These are phyloP conservation scores for Scolopax bukidnonensis DNA, from an alignment of 2,797 vertebrate genomes.

Conservation along the genomic window DNA sequence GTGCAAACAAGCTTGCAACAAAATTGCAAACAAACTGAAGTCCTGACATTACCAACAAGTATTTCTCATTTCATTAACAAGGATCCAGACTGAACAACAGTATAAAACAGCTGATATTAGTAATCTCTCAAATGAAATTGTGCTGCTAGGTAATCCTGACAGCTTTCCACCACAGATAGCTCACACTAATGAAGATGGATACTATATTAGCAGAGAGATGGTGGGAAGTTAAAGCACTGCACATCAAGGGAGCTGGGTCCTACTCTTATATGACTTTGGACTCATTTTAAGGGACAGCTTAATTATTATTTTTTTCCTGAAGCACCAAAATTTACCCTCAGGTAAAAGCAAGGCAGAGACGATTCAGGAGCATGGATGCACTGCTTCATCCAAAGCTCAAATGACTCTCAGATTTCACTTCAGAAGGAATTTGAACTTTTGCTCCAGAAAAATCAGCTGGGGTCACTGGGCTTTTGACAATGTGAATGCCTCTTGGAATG, in stretches of 20 bases:
- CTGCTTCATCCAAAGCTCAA: not conserved
- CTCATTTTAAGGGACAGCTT: not conserved
- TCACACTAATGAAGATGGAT: slow-evolving; percentile 60
- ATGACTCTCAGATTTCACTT: not conserved
- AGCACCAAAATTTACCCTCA: not conserved
- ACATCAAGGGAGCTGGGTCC: not conserved
- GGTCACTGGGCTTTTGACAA: not conserved
- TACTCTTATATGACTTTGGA: not conserved
- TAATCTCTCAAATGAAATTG: slow-evolving; percentile 53
- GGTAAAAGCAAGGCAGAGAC: not conserved
- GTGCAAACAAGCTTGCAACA: not conserved
- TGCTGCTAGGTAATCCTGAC: slow-evolving; percentile 45
- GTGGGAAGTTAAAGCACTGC: not conserved
- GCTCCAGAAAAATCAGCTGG: not conserved
- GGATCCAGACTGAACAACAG: not conserved
- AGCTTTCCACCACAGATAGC: slow-evolving; percentile 39
- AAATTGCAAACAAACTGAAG: not conserved
- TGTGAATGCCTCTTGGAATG: not conserved
- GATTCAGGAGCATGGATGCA: not conserved
- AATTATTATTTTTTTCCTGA: not conserved
- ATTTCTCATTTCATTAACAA: slow-evolving; percentile 1
- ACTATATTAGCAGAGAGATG: not conserved
- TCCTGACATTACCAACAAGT: not conserved
- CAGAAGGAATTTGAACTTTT: not conserved
- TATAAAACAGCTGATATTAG: slow-evolving; percentile 22